These are phyloP conservation scores for Protophormia terraenovae DNA, from an alignment of 2,888 invertebrate genomes.

Conservation along the genomic window DNA sequence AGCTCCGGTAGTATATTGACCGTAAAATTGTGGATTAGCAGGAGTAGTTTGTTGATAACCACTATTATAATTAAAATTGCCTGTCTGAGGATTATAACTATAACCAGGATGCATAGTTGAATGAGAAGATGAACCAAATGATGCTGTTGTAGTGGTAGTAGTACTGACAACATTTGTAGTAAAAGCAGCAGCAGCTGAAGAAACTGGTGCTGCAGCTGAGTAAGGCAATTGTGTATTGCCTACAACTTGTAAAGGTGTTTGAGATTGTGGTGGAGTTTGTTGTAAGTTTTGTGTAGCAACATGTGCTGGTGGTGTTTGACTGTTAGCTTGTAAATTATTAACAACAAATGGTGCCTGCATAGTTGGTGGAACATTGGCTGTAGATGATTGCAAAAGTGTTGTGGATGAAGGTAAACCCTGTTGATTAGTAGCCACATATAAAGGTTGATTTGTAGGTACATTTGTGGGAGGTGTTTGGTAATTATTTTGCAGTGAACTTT, in stretches of 20 bases:
- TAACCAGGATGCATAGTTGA: slow-evolving; percentile 84
- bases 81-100: slow-evolving; percentile 83
- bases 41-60: slow-evolving; percentile 82
- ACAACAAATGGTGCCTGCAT: slow-evolving; percentile 69
- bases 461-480: slow-evolving; percentile 14
- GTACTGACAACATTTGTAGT: slow-evolving; percentile 28
- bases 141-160: slow-evolving; percentile 16
- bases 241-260: slow-evolving; percentile 40
- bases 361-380: neutral
- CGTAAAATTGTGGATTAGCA: slow-evolving; percentile 72
- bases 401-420: slow-evolving; percentile 49
- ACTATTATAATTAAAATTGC: slow-evolving; percentile 84
- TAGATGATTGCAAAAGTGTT: slow-evolving; percentile 10
- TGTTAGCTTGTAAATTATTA: slow-evolving; percentile 41
- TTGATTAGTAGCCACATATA: slow-evolving; percentile 75
- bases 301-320: neutral
- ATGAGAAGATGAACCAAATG: slow-evolving; percentile 40
- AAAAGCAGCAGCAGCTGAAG: neutral
- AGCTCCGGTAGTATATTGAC: slow-evolving; percentile 75
- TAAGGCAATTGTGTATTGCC: slow-evolving; percentile 8
- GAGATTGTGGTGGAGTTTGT: slow-evolving; percentile 69
- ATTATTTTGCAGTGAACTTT: slow-evolving; percentile 32
- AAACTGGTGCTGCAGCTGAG: neutral
- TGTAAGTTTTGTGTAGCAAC: neutral
- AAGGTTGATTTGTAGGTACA: slow-evolving; percentile 64